These are phyloP conservation scores for Batillaria attramentaria DNA, from an alignment of 1,140 invertebrate species.

Conservation along the genomic window DNA sequence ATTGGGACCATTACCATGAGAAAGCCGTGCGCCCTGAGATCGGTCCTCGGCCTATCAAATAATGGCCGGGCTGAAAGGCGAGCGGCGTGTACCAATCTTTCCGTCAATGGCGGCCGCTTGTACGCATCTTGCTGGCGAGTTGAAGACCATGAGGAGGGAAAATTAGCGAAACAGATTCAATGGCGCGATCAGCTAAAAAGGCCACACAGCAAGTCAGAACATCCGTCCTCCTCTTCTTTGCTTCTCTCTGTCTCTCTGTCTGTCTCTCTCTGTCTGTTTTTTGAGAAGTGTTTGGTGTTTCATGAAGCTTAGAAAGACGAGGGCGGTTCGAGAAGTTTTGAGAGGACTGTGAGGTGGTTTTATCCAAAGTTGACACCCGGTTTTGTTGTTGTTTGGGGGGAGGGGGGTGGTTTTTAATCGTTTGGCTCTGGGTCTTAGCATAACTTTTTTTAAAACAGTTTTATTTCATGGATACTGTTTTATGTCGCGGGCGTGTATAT, in stretches of 20 bases:
- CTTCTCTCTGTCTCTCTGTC: constrained; percentile 6
- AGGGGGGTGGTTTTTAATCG: no score
- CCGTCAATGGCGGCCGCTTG: background rate
- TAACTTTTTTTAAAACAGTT: no score
- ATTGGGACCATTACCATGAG: constrained; percentile 56
- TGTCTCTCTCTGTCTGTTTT: constrained; percentile 9
- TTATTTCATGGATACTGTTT: no score
- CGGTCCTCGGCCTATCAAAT: constrained; percentile 37
- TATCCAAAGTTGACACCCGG: no score
- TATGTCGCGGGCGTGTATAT: no score
- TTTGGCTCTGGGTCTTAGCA: no score
- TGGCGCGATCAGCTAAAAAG: background rate
- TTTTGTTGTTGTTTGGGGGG: no score
- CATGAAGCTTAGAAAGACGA: no score
- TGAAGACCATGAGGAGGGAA: constrained; percentile 19
- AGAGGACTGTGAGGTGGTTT: no score
- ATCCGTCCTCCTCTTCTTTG: constrained; percentile 24
- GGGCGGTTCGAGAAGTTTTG: no score
- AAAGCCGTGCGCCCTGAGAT: constrained; percentile 38
- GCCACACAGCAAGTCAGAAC: background rate
- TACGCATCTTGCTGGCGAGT: no score
- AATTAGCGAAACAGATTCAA: constrained; percentile 22
- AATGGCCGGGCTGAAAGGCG: constrained; percentile 29
- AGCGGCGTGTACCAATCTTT: background rate
- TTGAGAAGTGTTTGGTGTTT: no score